Percentiles rank a stretch among this genome's conserved stretches.
phyloP scores from a whole-genome alignment of 2,797 vertebrate species.

The Kryptolebias ocellatus region DNA sequence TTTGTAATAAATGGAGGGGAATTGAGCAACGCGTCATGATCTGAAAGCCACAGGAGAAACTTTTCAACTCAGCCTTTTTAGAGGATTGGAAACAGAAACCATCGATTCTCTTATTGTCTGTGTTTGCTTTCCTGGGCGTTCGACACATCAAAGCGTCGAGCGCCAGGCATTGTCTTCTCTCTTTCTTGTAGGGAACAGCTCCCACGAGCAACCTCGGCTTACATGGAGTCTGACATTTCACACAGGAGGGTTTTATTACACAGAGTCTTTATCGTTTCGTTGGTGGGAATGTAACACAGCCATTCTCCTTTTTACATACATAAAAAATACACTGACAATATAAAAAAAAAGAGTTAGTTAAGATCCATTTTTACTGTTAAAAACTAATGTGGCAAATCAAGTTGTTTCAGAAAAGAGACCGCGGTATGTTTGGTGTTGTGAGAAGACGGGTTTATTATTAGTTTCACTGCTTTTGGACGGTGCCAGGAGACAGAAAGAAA shows the following conservation, averaged over 20 bases:
- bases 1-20: conserved; percentile 45
- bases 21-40: conserved; percentile 15
- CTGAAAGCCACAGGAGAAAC: conserved; percentile 30
- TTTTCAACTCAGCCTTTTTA: neutral
- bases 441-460: too few species aligned
- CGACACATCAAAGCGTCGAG: conserved; percentile 16
- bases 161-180: conserved; percentile 16
- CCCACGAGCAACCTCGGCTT: neutral
- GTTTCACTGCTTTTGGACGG: too few species aligned
- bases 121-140: conserved; percentile 32
- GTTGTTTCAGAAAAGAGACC: too few species aligned
- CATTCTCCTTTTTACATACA: neutral
- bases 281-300: conserved; percentile 20
- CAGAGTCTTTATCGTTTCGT: conserved; percentile 12
- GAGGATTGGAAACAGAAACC: conserved; percentile 3
- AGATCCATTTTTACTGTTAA: conserved; percentile 30
- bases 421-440: too few species aligned
- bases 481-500: conserved; percentile 5
- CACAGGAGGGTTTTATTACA: conserved; percentile 31
- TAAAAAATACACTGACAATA: neutral
- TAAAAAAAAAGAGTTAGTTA: conserved; percentile 5
- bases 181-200: conserved; percentile 11
- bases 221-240: conserved; percentile 29
- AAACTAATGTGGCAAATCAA: neutral
- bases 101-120: conserved; percentile 3